Base-by-base conservation (phyloP, 2,888 invertebrate species). In the Ptychoptera albimana region DNA sequence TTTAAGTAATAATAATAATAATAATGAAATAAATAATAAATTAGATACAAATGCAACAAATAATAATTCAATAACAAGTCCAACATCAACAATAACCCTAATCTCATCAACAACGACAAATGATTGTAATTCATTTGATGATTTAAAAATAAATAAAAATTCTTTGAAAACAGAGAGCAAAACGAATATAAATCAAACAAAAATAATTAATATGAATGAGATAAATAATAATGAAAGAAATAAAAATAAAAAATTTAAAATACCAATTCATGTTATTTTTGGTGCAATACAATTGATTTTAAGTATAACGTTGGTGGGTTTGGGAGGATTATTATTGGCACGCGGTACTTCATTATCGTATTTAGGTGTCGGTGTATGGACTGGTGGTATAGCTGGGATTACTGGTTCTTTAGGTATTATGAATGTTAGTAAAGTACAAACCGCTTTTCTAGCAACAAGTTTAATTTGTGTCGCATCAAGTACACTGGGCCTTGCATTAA, bases 391-490 rank as follows among this genome's bases (percentile, higher is more conserved):
- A 49, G 61, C 63, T 11, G 49, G 44, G 4, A 38, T 48, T 16
- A 40, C 46, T 31, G 65, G 65, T 36, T 59, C 64, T 30, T 46
- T 65, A 50, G 64, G 66, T 41, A 62, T 64, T 47, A 63, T 65
- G 42, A 63, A 64, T 53, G 56, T 65, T 50, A 56, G 60, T 30
- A 63, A 62, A 46, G 60, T 62, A 3, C 61, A 60, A 48, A 62
- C 62, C 23, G 64, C 63, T 32, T 65, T 65, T 51, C 46, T 65
- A 51, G 65, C 64, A 9, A 51, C 63, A 11, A 65, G 61, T 51
- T 53, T 65, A 50, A 59, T 65, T 35, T 64, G 64, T 50, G 62
- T 65, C 39, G 65, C 64, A 6, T 60, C 63, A 37, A 62, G 63
- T 47, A 64, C 65, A 6, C 44, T 65, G 46, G 66, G 63, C 6